Base-by-base conservation (phyloP, 2,888 invertebrate species). In the Portevinia maculata region DNA sequence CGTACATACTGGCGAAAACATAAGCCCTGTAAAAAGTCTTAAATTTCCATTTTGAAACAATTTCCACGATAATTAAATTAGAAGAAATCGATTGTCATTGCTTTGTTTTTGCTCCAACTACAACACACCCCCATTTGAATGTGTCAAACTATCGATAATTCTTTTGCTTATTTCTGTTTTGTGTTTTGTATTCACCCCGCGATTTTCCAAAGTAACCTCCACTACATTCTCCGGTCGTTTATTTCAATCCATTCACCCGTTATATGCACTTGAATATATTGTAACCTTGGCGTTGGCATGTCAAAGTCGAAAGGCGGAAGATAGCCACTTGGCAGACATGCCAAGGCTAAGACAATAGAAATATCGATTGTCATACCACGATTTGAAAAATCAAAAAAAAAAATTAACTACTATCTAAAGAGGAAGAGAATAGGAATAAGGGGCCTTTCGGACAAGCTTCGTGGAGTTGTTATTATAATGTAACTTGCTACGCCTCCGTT, bases 261-360 rank as follows among this genome's bases (percentile, higher is more conserved):
- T 44, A 5, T n/a, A 24, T 24, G 5, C 5, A 44, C 44, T 19
- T 9, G 44, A 11, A 17, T 44, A 44, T 19, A 15, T 19, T 44
- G n/a, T n/a, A n/a, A n/a, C n/a, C n/a, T 39, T 44, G 17, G 44
- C 44, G 19, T 44, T 44, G 44, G 44, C 44, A 44, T 44, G 44
- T 19, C 44, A 44, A 44, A 44, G 44, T 44, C 50, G 13, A 7
- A 28, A 50, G 15, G 28, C 30, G 13, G 30, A 52, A 30, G 30
- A 52, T 30, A 52, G 13, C 15, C 15, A 32, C 21, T 17, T 30
- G 15, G 8, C 21, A 30, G 30, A 30, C 15, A 52, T 52, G 52
- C 30, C 9, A 52, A 30, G n/a, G 52, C 30, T 13, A 30, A 15
- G 13, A 15, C 30, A 17, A 52, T 5, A 9, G 9, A 52, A 52